phyloP scores from a whole-genome alignment of 1,140 invertebrate species.

The Atopsyche davidsoni region DNA sequence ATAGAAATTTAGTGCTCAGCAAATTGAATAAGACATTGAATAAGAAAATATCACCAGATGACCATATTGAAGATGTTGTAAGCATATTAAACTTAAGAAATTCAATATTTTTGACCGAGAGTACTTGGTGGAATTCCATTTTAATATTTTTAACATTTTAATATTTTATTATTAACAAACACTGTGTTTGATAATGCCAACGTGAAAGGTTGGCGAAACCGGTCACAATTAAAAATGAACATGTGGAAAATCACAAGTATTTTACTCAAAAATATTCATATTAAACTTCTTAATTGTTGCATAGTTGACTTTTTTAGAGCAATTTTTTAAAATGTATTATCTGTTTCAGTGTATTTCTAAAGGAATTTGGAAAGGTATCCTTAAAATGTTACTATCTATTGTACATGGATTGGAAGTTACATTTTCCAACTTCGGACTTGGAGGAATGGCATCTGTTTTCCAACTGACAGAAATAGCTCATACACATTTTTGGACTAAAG shows the following conservation, averaged over 20 bases:
- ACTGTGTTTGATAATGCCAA: too few relatives aligned
- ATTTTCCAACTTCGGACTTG: constrained; percentile 88
- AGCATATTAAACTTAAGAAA: constrained; percentile 37
- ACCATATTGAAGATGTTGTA: constrained; percentile 97
- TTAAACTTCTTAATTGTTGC: constrained; percentile 39
- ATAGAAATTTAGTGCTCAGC: constrained; percentile 91
- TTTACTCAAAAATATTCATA: too few relatives aligned
- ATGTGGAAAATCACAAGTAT: too few relatives aligned
- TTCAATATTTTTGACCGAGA: neutral
- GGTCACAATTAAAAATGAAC: too few relatives aligned
- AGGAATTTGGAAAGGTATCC: constrained; percentile 93
- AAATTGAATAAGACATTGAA: constrained; percentile 93
- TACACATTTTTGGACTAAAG: constrained; percentile 96
- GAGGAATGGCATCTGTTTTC: constrained; percentile 95
- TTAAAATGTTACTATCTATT: constrained; percentile 85
- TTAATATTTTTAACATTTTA: too few relatives aligned
- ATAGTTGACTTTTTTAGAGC: neutral
- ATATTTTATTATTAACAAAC: constrained; percentile 14
- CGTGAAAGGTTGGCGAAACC: too few relatives aligned
- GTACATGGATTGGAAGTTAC: constrained; percentile 87
- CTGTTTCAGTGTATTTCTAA: constrained; percentile 72
- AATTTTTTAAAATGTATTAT: constrained; percentile 6
- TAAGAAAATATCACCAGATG: constrained; percentile 88
- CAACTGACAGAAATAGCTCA: constrained; percentile 96
- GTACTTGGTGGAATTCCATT: too few relatives aligned